Evolutionary conservation across 2,888 invertebrate species (phyloP).

Genomic region (Lasioglossum pauxillum): DNA sequence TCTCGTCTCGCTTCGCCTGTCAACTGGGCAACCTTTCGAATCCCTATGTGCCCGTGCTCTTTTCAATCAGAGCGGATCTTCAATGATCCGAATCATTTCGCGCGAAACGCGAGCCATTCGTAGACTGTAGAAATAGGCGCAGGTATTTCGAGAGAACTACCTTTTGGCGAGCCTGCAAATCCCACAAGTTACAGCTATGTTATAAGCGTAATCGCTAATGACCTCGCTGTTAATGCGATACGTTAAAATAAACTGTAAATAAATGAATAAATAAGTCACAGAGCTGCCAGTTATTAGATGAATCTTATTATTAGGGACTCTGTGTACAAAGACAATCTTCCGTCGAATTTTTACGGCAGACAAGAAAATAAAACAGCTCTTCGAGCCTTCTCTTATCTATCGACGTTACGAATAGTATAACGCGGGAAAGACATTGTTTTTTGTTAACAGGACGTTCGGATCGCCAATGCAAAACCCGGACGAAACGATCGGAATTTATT

Average conservation of each 20-base stretch:
- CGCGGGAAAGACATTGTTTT: background rate
- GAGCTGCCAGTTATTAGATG: no score
- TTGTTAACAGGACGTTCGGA: background rate
- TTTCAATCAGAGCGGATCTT: background rate
- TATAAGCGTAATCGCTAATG: no score
- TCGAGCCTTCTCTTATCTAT: background rate
- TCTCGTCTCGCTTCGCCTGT: background rate
- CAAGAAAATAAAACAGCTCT: background rate
- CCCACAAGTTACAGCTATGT: background rate
- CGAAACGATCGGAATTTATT: slow-evolving; percentile 33
- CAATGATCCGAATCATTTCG: background rate
- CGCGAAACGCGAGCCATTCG: background rate
- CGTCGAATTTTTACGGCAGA: background rate
- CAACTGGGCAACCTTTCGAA: background rate
- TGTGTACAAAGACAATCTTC: background rate
- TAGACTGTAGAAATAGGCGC: background rate
- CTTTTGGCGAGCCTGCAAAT: background rate
- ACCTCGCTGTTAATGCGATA: no score
- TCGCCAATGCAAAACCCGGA: slow-evolving; percentile 28
- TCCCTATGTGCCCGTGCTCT: background rate
- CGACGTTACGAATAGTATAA: background rate
- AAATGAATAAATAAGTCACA: no score
- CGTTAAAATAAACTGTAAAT: no score
- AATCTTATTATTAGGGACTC: no score
- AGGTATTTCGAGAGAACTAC: background rate